Evolutionary conservation across 2,113 vertebrate species (phyloP), one percentile per base, ranked within the genome.

Genomic region (Pyrgilauda ruficollis): DNA sequence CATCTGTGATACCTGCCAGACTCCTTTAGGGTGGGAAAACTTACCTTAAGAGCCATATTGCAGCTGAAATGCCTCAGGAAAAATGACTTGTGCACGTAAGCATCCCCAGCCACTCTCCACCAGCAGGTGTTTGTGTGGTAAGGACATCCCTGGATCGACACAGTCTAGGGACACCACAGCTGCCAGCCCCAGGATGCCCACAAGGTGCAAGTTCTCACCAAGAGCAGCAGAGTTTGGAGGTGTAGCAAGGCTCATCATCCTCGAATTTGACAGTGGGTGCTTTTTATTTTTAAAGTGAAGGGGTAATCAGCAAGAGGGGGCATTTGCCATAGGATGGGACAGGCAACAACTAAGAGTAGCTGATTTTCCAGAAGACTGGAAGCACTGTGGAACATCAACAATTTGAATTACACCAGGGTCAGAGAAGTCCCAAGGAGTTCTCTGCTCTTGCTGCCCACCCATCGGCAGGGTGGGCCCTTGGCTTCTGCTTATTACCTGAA

Each of bases 181-280:
- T 17, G 2, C 20, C 30, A 49, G 53, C 4, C 1, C 2, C 28
- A 31, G 8, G 28, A 10, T 47, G 39, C 6, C 69, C 8, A 2
- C 20, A 35, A 33, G 47, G 15, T 24, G 6, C 0, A 2, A 75
- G 33, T 7, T 55, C 7, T 70, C 61, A 46, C 39, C 37, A 58
- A 33, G 27, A 53, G 28, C 66, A 58, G 39, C 2, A 2, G 73
- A 63, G 11, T 4, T 0, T 39, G 66, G 43, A 82, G 37, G 15
- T 6, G 37, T 20, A 56, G 33, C 10, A 49, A 49, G 5, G 16
- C 15, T 39, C 27, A 5, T 43, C 82, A 61, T 13, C 47, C 15
- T 68, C 28, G 0, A 0, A 1, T 33, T 31, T 74, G 37, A n/a
- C 3, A 47, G 18, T 2, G 7, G 37, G 8, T 41, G 22, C 31